These are phyloP conservation scores for Chelmon rostratus DNA, from an alignment of 2,797 vertebrate genomes.

Conservation along the genomic window DNA sequence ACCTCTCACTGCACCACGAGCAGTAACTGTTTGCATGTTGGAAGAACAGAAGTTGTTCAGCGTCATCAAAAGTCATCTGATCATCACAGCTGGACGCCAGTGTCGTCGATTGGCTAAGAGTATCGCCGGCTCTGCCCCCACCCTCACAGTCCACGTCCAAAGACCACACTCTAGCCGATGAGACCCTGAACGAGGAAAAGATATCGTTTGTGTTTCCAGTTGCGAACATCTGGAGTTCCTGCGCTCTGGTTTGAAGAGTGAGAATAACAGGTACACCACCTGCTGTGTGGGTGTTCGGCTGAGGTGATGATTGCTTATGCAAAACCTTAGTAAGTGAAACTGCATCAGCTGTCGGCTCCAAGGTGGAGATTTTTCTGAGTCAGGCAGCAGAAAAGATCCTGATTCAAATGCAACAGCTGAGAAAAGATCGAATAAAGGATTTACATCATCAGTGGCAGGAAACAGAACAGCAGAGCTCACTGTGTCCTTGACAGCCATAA, in stretches of 20 bases:
- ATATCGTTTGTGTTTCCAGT: background rate
- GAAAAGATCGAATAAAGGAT: background rate
- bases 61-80: too few species aligned
- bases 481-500: too few species aligned
- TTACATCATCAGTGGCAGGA: background rate
- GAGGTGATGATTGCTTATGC: constrained; percentile 9
- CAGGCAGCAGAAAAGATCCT: background rate
- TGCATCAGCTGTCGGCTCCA: constrained; percentile 4
- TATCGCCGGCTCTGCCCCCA: too few species aligned
- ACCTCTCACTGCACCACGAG: too few species aligned
- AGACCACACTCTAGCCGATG: too few species aligned
- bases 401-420: background rate
- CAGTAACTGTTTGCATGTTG: too few species aligned
- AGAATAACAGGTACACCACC: background rate
- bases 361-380: background rate
- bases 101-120: too few species aligned
- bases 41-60: too few species aligned
- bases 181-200: too few species aligned
- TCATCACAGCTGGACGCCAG: too few species aligned
- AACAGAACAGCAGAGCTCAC: background rate
- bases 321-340: background rate
- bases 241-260: too few species aligned
- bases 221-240: constrained; percentile 3
- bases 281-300: background rate
- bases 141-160: too few species aligned